Evolutionary conservation across 23 tunicate species (phyloP).

Genomic region (Botrylloides violaceus): DNA sequence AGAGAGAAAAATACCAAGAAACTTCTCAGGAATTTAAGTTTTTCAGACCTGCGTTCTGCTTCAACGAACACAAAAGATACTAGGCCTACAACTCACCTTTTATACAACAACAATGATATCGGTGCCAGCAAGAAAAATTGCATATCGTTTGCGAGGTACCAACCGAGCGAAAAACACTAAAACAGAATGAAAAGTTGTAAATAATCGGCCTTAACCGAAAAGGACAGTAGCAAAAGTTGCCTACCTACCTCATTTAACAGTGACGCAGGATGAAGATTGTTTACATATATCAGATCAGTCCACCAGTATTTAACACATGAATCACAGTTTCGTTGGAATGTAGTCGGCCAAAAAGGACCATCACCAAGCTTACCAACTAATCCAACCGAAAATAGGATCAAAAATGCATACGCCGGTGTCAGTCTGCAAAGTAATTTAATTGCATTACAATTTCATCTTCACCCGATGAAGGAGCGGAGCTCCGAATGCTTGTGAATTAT

Average conservation of each 20-base stretch:
- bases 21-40: too few relatives aligned
- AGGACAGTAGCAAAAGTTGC: too few relatives aligned
- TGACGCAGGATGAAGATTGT: conserved; percentile 59
- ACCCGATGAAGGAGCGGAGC: too few relatives aligned
- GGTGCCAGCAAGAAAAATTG: conserved; percentile 81
- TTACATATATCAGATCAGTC: conserved; percentile 74
- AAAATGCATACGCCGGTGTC: conserved; percentile 83
- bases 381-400: conserved; percentile 46
- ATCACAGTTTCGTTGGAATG: neutral
- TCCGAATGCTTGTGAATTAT: too few relatives aligned
- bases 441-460: too few relatives aligned
- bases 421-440: too few relatives aligned
- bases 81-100: conserved; percentile 50
- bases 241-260: conserved; percentile 2
- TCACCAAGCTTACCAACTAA: conserved; percentile 51
- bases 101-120: conserved; percentile 43
- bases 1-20: too few relatives aligned
- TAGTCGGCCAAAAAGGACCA: conserved; percentile 51
- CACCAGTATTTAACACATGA: conserved; percentile 73
- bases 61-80: too few relatives aligned
- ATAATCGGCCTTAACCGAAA: too few relatives aligned
- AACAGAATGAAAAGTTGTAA: conserved; percentile 25
- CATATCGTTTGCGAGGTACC: conserved; percentile 98
- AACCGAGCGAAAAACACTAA: conserved; percentile 72
- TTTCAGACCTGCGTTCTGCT: too few relatives aligned